A percentile compares a stretch with the other conserved stretches of the same genome.
These are phyloP conservation scores for Actinernus sp. DNA, from an alignment of 92 coral and sea anemone genomes.

Conservation along the genomic window DNA sequence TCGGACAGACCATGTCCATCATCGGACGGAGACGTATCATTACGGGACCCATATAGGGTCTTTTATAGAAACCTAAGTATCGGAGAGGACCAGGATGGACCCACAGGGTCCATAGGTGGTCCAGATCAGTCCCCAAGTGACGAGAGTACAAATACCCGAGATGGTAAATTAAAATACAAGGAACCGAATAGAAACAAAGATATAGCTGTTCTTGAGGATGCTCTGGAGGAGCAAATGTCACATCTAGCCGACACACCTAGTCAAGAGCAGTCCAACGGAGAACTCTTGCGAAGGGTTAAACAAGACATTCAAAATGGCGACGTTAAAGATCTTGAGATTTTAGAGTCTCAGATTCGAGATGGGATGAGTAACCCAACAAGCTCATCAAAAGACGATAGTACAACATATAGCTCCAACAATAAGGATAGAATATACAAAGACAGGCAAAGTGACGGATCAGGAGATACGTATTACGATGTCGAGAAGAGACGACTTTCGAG, in stretches of 20 bases:
- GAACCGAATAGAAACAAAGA: neutral
- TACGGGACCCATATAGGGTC: too few relatives aligned
- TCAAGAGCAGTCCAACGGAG: constrained; percentile 12
- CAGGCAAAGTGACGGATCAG: neutral
- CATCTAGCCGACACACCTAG: constrained; percentile 28
- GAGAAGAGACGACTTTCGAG: constrained; percentile 1
- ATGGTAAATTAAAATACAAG: neutral
- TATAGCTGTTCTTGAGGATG: constrained; percentile 14
- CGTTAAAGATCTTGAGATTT: constrained; percentile 57
- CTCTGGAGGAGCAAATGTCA: constrained; percentile 16
- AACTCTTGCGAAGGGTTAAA: constrained; percentile 60
- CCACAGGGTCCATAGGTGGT: too few relatives aligned
- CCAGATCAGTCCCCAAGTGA: neutral
- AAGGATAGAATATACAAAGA: neutral
- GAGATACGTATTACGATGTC: neutral
- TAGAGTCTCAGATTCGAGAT: constrained; percentile 51
- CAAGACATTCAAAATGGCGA: constrained; percentile 70
- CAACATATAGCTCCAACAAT: neutral
- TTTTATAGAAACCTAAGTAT: too few relatives aligned
- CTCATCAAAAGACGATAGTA: constrained; percentile 1
- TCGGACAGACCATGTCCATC: too few relatives aligned
- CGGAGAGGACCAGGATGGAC: too few relatives aligned
- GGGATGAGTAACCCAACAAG: constrained; percentile 26
- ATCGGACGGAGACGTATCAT: too few relatives aligned
- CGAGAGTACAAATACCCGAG: neutral